These are phyloP conservation scores for Scaptomyza polygonia DNA, from an alignment of 2,888 invertebrate genomes.

Conservation along the genomic window DNA sequence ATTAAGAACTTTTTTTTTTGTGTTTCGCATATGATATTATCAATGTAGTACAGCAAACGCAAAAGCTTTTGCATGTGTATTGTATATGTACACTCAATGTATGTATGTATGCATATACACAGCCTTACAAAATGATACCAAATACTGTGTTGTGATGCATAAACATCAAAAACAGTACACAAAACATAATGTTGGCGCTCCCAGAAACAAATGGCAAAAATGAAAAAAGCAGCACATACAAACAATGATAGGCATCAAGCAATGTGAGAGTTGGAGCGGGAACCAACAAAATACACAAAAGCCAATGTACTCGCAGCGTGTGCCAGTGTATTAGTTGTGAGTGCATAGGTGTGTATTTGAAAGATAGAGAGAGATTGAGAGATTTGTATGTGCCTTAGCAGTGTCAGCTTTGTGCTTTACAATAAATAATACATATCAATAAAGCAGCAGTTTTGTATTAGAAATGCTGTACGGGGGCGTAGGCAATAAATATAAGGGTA, in stretches of 20 bases:
- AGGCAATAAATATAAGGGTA: not conserved
- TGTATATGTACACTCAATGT: not conserved
- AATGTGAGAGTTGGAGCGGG: constrained; percentile 25
- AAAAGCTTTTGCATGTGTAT: constrained; percentile 24
- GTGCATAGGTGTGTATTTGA: constrained; percentile 2
- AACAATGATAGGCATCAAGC: constrained; percentile 39
- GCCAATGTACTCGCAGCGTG: constrained; percentile 60
- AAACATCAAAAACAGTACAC: constrained; percentile 42
- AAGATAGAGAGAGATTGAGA: constrained; percentile 23
- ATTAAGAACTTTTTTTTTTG: constrained; percentile 8
- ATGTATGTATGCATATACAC: too few relatives aligned
- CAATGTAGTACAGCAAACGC: constrained; percentile 17
- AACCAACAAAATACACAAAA: constrained; percentile 24
- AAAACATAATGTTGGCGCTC: constrained; percentile 57
- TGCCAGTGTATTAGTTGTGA: constrained; percentile 28
- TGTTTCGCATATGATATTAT: constrained; percentile 17
- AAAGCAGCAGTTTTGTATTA: constrained; percentile 54
- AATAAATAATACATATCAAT: constrained; percentile 59
- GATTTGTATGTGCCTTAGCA: constrained; percentile 18
- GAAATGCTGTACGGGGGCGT: constrained; percentile 32
- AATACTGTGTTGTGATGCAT: constrained; percentile 42
- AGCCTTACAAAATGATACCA: constrained; percentile 26
- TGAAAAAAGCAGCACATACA: constrained; percentile 8
- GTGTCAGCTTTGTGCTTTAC: constrained; percentile 42
- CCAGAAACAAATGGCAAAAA: constrained; percentile 19